Evolutionary conservation across 2,113 vertebrate species (phyloP), one percentile per base, ranked within the genome.

Genomic region (Nesoenas mayeri): DNA sequence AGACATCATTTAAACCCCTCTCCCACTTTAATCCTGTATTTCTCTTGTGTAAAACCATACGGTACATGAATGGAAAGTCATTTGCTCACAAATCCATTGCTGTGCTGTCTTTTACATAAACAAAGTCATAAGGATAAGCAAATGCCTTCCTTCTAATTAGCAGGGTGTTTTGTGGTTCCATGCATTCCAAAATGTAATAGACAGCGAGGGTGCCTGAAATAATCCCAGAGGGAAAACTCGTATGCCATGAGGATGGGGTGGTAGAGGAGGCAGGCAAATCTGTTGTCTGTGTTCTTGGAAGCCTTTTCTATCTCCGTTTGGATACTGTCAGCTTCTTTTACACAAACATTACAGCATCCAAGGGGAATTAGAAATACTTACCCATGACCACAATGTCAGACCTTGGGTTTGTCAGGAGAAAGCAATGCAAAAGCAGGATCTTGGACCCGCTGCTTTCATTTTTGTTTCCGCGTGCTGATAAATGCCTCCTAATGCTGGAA

Each of bases 261-360:
- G 79, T 78, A 91, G 53, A 91, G 42, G 70, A 93, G 88, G 69
- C 69, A 87, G 91, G 69, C 54, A 86, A 81, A 85, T 90, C 61
- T 77, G 72, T 92, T 96, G 87, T 80, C 81, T 94, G 13, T 97
- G 79, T 95, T 95, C 87, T 96, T 95, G 94, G 95, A 96, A 96
- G 82, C 70, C 58, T 89, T 84, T 94, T 92, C 82, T 69, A 12
- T 90, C 82, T 93, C 81, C 69, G 5, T 94, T 96, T 95, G 94
- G 95, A 95, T 86, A 38, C 89, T 78, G 94, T 94, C 87, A 91
- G 89, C 90, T 95, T 90, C 75, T 96, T 92, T 93, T 91, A 84
- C 85, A 86, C 85, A 97, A 96, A 96, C 91, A 93, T 97, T 96
- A 97, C 96, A 58, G 65, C 89, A 86, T 97, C 94, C 66, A 51